Percentiles rank a stretch among this genome's conserved stretches.
Evolutionary conservation across 2,888 invertebrate species (phyloP).

Genomic region (Cerceris ruficornis): DNA sequence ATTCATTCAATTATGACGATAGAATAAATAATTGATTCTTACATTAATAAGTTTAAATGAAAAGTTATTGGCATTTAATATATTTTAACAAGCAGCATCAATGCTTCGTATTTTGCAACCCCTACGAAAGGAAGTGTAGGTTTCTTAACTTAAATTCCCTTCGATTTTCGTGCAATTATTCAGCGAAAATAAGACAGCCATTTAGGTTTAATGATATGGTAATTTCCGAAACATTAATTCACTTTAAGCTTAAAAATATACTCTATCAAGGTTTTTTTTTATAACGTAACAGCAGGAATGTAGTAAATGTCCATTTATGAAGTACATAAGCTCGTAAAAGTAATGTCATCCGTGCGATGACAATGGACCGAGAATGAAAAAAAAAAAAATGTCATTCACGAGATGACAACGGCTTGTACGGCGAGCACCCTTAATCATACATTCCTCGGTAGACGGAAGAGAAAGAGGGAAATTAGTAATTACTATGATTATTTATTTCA

Average conservation of each 20-base stretch:
- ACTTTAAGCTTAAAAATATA: neutral
- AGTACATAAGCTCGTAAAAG: constrained; percentile 6
- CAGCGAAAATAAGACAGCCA: too few relatives aligned
- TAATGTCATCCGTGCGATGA: constrained; percentile 3
- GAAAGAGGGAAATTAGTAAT: constrained; percentile 6
- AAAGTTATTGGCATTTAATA: too few relatives aligned
- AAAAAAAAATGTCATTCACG: constrained; percentile 5
- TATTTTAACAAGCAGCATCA: too few relatives aligned
- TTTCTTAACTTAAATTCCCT: too few relatives aligned
- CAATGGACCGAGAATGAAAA: constrained; percentile 6
- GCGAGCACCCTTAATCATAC: neutral
- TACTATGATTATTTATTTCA: neutral
- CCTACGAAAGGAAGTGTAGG: too few relatives aligned
- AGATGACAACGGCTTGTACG: constrained; percentile 1
- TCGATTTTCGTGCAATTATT: too few relatives aligned
- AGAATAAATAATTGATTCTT: too few relatives aligned
- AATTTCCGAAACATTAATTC: too few relatives aligned
- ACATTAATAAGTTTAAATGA: too few relatives aligned
- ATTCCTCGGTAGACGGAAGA: neutral
- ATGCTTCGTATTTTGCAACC: too few relatives aligned
- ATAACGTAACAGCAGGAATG: neutral
- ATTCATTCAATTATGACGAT: too few relatives aligned
- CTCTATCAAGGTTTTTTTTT: neutral
- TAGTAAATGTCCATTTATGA: constrained; percentile 6
- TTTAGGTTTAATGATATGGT: too few relatives aligned